phyloP scores from a whole-genome alignment of 2,888 invertebrate genomes.

The Drosophila subsilvestris region DNA sequence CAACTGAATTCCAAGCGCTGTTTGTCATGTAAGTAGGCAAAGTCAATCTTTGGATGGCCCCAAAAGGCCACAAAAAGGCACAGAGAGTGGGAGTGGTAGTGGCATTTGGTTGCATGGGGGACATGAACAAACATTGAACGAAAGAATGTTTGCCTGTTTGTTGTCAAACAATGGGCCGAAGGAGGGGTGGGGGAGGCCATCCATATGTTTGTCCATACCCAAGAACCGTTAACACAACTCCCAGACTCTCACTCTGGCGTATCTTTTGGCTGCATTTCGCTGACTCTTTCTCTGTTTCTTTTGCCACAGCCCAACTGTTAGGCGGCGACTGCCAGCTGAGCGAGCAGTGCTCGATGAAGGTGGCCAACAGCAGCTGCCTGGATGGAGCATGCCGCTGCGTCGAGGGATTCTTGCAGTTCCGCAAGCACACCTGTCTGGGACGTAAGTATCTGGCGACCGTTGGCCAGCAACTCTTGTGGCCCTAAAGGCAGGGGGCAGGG shows the following conservation, averaged over 20 bases:
- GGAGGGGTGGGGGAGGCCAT: too few relatives aligned
- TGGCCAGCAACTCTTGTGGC: conserved; percentile 65
- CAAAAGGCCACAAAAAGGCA: not conserved
- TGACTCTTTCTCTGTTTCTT: conserved; percentile 1
- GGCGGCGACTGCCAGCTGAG: conserved; percentile 93
- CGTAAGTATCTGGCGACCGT: conserved; percentile 88
- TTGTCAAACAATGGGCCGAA: conserved; percentile 11
- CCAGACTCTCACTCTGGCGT: conserved; percentile 2
- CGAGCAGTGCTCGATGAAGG: conserved; percentile 94
- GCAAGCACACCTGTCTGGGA: conserved; percentile 94
- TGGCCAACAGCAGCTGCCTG: conserved; percentile 93
- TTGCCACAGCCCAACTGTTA: conserved; percentile 61
- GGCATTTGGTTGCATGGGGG: conserved; percentile 25
- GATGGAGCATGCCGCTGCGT: conserved; percentile 93
- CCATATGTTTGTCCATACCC: not conserved
- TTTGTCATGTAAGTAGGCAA: conserved; percentile 90
- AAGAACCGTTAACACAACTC: conserved; percentile 1
- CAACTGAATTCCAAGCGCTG: conserved; percentile 91
- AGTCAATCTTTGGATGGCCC: conserved; percentile 71
- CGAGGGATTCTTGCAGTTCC: conserved; percentile 93
- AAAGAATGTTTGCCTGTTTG: conserved; percentile 26
- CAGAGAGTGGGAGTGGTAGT: conserved; percentile 19
- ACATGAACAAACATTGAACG: conserved; percentile 34
- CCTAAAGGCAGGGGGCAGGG: conserved; percentile 58
- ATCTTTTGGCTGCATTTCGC: not conserved